phyloP scores from a whole-genome alignment of 2,113 vertebrate genomes.

The Brachyhypopomus gauderio region DNA sequence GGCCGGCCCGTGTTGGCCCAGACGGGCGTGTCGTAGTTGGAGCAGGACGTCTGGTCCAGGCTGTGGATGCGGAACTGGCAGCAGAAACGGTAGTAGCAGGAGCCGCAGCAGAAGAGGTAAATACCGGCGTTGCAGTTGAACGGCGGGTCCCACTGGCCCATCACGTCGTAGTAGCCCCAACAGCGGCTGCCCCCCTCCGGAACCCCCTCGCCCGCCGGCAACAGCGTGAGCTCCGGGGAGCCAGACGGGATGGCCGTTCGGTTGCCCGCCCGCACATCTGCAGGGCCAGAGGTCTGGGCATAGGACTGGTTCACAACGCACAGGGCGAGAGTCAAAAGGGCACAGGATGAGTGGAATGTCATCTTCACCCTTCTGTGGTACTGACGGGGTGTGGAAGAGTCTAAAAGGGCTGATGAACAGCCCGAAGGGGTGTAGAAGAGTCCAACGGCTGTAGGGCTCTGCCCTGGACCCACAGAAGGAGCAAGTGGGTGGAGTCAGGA shows the following conservation, averaged over 20 bases:
- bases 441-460: no score
- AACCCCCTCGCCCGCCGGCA: slow-evolving; percentile 64
- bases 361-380: slow-evolving; percentile 22
- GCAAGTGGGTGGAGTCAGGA: no score
- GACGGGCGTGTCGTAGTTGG: slow-evolving; percentile 89
- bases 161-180: slow-evolving; percentile 95
- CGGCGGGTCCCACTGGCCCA: slow-evolving; percentile 98
- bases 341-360: slow-evolving; percentile 37
- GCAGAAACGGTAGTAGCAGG: slow-evolving; percentile 97
- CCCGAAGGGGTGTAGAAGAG: no score
- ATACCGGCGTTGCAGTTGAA: slow-evolving; percentile 94
- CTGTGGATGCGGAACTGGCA: slow-evolving; percentile 90
- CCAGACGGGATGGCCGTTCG: slow-evolving; percentile 66
- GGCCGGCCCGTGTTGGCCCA: slow-evolving; percentile 88
- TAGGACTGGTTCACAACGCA: slow-evolving; percentile 61
- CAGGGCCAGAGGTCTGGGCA: slow-evolving; percentile 57
- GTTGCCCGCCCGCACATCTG: slow-evolving; percentile 65
- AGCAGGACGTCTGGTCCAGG: slow-evolving; percentile 89
- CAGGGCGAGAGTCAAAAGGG: slow-evolving; percentile 60
- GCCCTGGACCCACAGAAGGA: not conserved
- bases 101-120: slow-evolving; percentile 96
- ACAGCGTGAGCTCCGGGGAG: slow-evolving; percentile 68
- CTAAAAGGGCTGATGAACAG: no score
- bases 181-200: slow-evolving; percentile 78
- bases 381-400: not conserved